These are phyloP conservation scores for Rhysida immarginata DNA, from an alignment of 1,140 invertebrate species.

Conservation along the genomic window DNA sequence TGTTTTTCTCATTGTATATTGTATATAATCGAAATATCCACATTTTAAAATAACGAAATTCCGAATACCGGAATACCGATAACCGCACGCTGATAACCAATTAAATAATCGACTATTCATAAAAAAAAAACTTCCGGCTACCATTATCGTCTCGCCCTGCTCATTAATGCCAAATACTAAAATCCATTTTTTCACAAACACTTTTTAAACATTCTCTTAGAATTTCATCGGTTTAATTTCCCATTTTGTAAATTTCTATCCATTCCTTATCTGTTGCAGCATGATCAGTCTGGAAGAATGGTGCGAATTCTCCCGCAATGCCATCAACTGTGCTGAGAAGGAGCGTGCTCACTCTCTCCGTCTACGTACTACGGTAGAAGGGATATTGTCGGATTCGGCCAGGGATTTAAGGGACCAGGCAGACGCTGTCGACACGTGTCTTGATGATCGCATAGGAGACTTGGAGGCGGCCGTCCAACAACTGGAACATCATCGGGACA, in stretches of 20 bases:
- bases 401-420: neutral
- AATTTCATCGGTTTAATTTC: neutral
- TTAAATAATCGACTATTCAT: no score
- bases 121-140: no score
- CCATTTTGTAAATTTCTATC: neutral
- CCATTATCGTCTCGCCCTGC: no score
- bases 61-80: no score
- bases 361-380: neutral
- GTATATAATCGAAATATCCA: no score
- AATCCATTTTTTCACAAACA: no score
- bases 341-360: neutral
- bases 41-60: no score
- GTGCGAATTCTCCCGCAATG: neutral
- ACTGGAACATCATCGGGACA: conserved; percentile 1
- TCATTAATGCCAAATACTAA: no score
- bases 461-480: neutral
- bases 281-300: neutral
- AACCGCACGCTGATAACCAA: no score
- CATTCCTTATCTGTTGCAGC: neutral
- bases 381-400: neutral
- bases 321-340: neutral
- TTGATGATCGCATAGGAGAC: neutral
- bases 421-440: neutral
- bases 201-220: neutral
- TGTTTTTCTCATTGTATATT: no score